A percentile compares a stretch with the other conserved stretches of the same genome.
Evolutionary conservation across 2,888 invertebrate genomes (phyloP).

Genomic region (Lycia hirtaria): DNA sequence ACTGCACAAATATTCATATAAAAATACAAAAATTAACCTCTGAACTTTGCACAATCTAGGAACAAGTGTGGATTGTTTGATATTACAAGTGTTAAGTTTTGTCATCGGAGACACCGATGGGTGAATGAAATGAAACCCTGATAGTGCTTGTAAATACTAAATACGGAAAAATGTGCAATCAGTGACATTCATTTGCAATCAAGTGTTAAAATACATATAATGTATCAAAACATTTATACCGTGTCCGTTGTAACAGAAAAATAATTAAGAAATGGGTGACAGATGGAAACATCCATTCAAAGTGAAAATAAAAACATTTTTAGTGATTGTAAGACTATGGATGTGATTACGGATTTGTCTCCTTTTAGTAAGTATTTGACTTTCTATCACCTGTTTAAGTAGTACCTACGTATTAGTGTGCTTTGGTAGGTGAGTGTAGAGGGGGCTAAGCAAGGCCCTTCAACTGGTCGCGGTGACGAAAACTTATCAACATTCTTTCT

Average conservation of each 20-base stretch:
- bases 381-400: conserved; percentile 31
- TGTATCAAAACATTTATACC: conserved; percentile 41
- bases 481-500: conserved; percentile 7
- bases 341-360: conserved; percentile 73
- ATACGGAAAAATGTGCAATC: conserved; percentile 66
- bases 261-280: conserved; percentile 80
- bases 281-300: conserved; percentile 75
- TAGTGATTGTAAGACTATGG: conserved; percentile 67
- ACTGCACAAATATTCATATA: conserved; percentile 19
- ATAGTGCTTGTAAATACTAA: conserved; percentile 65
- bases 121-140: conserved; percentile 52
- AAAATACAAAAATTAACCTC: conserved; percentile 12
- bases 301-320: conserved; percentile 73
- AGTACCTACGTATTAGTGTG: conserved; percentile 4
- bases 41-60: conserved; percentile 10
- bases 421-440: conserved; percentile 9
- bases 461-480: conserved; percentile 20
- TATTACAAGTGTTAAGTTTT: conserved; percentile 32
- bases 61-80: conserved; percentile 34
- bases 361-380: conserved; percentile 72
- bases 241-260: conserved; percentile 50
- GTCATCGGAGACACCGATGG: conserved; percentile 41
- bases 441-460: conserved; percentile 30
- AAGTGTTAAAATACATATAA: conserved; percentile 40
- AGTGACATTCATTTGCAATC: conserved; percentile 53